These are phyloP conservation scores for Herpailurus yagouaroundi DNA, from an alignment of 2,113 vertebrate species.

Conservation along the genomic window DNA sequence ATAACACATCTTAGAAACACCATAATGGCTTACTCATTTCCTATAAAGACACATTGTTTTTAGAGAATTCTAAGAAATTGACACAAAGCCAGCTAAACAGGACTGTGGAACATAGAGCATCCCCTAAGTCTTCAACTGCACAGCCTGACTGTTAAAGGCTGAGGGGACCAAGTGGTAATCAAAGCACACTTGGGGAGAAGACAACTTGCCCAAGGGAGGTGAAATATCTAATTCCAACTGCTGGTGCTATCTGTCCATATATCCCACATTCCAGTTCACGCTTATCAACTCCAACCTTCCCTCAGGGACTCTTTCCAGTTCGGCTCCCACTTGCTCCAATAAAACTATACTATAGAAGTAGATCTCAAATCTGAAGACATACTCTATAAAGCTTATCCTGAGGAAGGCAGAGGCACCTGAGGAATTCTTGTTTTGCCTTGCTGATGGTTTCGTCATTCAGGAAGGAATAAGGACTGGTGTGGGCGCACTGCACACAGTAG, in stretches of 20 bases:
- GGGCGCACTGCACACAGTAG: background rate
- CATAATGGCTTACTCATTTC: background rate
- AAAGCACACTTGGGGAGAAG: background rate
- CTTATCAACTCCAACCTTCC: background rate
- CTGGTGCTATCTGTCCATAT: background rate
- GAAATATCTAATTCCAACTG: background rate
- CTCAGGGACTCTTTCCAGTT: background rate
- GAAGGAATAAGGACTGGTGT: background rate
- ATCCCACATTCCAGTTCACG: no score
- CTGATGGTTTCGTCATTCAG: background rate
- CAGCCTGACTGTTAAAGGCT: background rate
- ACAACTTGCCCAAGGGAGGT: background rate
- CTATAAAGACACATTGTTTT: background rate
- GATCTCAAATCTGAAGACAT: background rate
- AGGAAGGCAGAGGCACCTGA: background rate
- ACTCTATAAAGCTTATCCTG: background rate
- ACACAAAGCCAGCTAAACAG: background rate
- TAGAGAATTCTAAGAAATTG: background rate
- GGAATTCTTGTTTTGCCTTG: background rate
- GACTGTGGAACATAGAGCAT: background rate
- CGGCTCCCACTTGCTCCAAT: background rate
- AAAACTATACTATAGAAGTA: background rate
- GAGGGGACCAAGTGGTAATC: background rate
- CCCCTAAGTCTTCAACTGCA: background rate
- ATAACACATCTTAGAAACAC: background rate